A percentile compares a stretch with the other conserved stretches of the same genome.
Conservation (phyloP, 2,797 vertebrate species). For the Periparus ater region DNA sequence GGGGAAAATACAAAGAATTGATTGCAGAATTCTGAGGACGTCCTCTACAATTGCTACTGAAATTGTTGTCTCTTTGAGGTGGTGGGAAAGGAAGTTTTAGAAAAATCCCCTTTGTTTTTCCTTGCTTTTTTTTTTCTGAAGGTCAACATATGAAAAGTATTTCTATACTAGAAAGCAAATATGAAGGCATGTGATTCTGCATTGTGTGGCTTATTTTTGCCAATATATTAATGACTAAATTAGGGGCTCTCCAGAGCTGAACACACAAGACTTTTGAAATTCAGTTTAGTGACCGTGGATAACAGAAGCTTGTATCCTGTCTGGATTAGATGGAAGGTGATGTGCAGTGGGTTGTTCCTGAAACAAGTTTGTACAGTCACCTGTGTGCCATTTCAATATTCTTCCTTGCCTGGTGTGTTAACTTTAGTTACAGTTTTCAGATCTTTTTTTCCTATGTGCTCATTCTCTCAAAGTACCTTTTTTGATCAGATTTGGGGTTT, state of each 20-base stretch:
- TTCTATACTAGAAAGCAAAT: background rate
- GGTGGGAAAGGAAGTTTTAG: background rate
- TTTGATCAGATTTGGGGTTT: background rate
- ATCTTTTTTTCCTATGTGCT: background rate
- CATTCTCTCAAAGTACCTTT: background rate
- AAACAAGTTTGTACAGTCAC: background rate
- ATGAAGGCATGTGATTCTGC: background rate
- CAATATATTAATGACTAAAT: background rate
- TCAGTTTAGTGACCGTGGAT: background rate
- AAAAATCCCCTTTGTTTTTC: background rate
- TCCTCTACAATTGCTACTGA: background rate
- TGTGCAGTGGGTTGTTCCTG: background rate
- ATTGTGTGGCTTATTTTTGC: background rate
- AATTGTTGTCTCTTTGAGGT: background rate
- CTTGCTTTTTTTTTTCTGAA: background rate
- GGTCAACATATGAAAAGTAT: background rate
- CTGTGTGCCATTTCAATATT: background rate
- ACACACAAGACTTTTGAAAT: background rate
- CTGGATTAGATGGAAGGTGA: background rate
- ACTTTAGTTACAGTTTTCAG: too few relatives aligned
- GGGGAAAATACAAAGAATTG: background rate
- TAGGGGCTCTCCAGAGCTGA: background rate
- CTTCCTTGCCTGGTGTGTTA: background rate
- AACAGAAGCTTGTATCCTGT: background rate
- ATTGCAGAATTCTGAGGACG: background rate